Evolutionary conservation across 1,140 invertebrate species (phyloP).

Genomic region (Anastrepha obliqua): DNA sequence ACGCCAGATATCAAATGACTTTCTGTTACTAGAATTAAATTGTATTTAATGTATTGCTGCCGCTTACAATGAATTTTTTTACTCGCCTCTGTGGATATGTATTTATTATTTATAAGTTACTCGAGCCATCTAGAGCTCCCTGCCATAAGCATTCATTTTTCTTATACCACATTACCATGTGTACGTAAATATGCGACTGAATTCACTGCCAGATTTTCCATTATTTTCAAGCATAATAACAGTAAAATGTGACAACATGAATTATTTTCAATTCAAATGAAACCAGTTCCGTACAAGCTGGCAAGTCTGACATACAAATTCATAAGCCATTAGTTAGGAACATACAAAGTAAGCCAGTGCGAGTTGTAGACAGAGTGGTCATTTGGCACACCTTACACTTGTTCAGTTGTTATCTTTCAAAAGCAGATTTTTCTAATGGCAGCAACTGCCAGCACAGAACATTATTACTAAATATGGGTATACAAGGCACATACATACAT

Average conservation of each 20-base stretch:
- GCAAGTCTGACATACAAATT: background rate
- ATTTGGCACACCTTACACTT: slow-evolving; percentile 33
- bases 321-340: background rate
- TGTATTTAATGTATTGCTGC: too few species aligned
- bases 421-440: slow-evolving; percentile 44
- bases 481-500: background rate
- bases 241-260: slow-evolving; percentile 11
- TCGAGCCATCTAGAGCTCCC: background rate
- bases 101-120: too few species aligned
- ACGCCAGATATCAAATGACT: too few species aligned
- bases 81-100: too few species aligned
- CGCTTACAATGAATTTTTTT: too few species aligned
- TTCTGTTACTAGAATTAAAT: too few species aligned
- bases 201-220: slow-evolving; percentile 16
- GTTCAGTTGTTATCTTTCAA: slow-evolving; percentile 44
- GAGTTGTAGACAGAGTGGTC: background rate
- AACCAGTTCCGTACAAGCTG: background rate
- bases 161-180: background rate
- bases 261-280: slow-evolving; percentile 35
- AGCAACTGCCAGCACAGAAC: background rate
- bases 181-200: background rate
- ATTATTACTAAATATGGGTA: background rate
- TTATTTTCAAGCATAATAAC: slow-evolving; percentile 19
- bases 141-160: background rate
- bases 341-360: slow-evolving; percentile 35